A percentile compares a stretch with the other conserved stretches of the same genome.
Evolutionary conservation across 2,113 vertebrate species (phyloP).

Genomic region (Clinocottus analis): DNA sequence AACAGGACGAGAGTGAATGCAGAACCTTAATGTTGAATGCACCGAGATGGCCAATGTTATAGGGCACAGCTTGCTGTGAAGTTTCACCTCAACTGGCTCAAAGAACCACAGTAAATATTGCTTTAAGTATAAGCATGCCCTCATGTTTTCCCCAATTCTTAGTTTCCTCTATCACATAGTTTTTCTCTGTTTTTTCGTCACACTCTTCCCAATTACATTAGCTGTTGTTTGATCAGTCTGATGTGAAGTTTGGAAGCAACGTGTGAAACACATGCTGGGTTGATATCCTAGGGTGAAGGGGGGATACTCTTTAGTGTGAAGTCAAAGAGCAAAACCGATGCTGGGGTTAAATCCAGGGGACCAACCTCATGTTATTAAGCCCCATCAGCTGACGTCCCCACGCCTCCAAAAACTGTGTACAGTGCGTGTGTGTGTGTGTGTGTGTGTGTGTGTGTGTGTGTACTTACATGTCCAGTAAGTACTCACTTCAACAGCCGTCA

Average conservation of each 20-base stretch:
- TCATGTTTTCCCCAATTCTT: not conserved
- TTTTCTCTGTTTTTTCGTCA: not conserved
- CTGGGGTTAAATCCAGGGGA: conserved; percentile 49
- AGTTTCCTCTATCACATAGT: not conserved
- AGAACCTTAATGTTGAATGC: not conserved
- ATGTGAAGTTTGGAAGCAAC: conserved; percentile 7
- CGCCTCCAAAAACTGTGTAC: conserved; percentile 7
- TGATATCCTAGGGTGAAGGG: not conserved
- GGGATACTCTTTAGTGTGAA: conserved; percentile 3
- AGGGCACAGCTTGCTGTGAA: not conserved
- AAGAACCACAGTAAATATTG: conserved; percentile 5
- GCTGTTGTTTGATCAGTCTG: conserved; percentile 24
- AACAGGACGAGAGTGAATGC: conserved; percentile 3
- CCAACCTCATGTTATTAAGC: conserved; percentile 59
- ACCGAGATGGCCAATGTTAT: too few relatives aligned
- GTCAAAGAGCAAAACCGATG: conserved; percentile 19
- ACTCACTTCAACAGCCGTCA: conserved; percentile 10
- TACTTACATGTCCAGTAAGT: conserved; percentile 17
- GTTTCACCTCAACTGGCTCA: not conserved
- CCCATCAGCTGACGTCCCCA: conserved; percentile 58
- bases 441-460: conserved; percentile 6
- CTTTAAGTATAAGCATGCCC: not conserved
- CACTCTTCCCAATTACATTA: conserved; percentile 4
- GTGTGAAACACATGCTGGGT: conserved; percentile 36
- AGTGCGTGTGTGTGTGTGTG: conserved; percentile 5